A percentile compares a stretch with the other conserved stretches of the same genome.
Conservation (phyloP, 1,140 invertebrate genomes). For the Anastrepha obliqua region DNA sequence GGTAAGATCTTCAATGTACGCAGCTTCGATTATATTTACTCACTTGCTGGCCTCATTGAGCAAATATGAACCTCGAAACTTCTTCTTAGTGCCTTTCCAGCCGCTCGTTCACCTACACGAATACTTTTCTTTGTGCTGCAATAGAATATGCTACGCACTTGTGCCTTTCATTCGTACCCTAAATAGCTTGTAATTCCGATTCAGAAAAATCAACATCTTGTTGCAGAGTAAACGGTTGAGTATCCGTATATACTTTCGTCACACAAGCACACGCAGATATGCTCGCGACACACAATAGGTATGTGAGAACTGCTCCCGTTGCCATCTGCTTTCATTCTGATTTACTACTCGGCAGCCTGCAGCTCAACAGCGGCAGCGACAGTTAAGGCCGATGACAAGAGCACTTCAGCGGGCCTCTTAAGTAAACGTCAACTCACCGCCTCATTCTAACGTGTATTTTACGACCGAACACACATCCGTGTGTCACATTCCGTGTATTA, state of each 20-base stretch:
- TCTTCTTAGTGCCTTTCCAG: no score
- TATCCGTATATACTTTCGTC: neutral
- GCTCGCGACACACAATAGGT: neutral
- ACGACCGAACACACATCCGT: neutral
- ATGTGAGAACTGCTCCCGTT: neutral
- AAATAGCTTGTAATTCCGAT: neutral
- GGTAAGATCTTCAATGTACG: no score
- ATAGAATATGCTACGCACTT: no score
- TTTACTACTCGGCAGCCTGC: neutral
- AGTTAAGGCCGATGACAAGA: neutral
- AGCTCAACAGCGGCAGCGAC: neutral
- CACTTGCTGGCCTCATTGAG: no score
- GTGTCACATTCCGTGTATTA: neutral
- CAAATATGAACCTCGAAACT: no score
- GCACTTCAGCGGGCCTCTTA: neutral
- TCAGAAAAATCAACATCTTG: neutral
- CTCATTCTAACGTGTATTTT: neutral
- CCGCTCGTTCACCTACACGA: no score
- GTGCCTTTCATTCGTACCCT: no score
- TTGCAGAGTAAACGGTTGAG: neutral
- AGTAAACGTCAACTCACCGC: neutral
- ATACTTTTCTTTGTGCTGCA: no score
- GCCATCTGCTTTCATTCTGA: neutral
- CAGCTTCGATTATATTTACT: no score
- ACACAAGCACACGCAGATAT: neutral